A percentile compares a stretch with the other conserved stretches of the same genome.
Evolutionary conservation across 64 coral and sea anemone genomes (phyloP).

Genomic region (Trachythela sp.): DNA sequence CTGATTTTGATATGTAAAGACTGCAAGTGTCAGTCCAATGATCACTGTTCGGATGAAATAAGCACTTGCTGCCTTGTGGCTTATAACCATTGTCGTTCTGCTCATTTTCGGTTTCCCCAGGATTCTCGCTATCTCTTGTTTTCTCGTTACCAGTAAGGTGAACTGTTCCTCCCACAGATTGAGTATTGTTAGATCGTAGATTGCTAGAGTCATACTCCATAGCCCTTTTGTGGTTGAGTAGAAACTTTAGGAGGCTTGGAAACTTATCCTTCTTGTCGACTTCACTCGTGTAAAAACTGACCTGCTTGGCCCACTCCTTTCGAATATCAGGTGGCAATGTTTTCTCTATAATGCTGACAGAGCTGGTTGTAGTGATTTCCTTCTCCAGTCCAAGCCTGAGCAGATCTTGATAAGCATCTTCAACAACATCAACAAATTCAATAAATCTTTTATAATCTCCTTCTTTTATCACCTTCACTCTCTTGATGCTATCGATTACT

Average conservation of each 20-base stretch:
- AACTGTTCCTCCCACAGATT: not conserved
- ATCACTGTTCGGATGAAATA: not conserved
- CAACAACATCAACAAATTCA: not conserved
- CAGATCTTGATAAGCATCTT: no score
- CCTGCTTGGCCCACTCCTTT: slow-evolving; percentile 6
- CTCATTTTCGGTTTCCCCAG: not conserved
- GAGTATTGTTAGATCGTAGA: not conserved
- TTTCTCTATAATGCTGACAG: no score
- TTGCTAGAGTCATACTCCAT: slow-evolving; percentile 28
- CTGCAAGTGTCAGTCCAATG: slow-evolving; percentile 41
- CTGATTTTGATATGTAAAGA: slow-evolving; percentile 31
- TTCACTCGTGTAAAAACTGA: not conserved
- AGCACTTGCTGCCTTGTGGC: not conserved
- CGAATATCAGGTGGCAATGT: no score
- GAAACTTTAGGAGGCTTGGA: slow-evolving; percentile 29
- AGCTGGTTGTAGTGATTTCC: no score
- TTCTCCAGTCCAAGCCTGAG: no score
- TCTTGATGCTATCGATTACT: not conserved
- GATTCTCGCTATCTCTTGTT: no score
- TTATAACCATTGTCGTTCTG: not conserved
- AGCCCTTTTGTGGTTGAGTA: not conserved
- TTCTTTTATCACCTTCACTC: slow-evolving; percentile 30
- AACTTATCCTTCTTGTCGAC: slow-evolving; percentile 37
- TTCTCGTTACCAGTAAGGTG: not conserved
- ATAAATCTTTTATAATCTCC: slow-evolving; percentile 34